These are phyloP conservation scores for Psammodynastes pulverulentus DNA, from an alignment of 2,113 vertebrate genomes.

Conservation along the genomic window DNA sequence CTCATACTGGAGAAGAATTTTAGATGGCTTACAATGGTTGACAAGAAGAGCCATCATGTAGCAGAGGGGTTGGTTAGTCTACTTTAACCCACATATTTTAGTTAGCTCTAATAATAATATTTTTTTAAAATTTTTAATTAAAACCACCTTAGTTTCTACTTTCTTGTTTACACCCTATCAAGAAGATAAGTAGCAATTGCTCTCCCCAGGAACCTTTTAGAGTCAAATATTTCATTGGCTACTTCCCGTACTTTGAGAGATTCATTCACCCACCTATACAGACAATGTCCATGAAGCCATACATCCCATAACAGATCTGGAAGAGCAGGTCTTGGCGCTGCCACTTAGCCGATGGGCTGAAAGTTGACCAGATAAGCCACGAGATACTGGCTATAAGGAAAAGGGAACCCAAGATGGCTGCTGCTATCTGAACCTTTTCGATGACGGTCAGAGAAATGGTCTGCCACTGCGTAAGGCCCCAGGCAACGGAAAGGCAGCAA, in stretches of 20 bases:
- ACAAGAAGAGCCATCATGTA: background rate
- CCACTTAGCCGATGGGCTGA: slow-evolving; percentile 97
- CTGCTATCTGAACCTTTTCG: slow-evolving; percentile 98
- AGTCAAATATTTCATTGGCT: fast-evolving
- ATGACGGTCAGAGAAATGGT: slow-evolving; percentile 98
- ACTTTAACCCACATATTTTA: background rate
- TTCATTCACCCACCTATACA: slow-evolving; percentile 86
- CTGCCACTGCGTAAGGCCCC: slow-evolving; percentile 83
- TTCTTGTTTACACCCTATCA: background rate
- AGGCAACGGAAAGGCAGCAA: background rate
- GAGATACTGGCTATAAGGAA: slow-evolving; percentile 99
- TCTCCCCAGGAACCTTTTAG: background rate
- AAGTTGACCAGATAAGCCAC: slow-evolving; percentile 98
- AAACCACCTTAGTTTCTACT: background rate
- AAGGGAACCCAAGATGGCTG: slow-evolving; percentile 93
- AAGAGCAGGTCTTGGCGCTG: slow-evolving; percentile 99
- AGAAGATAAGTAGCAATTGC: fast-evolving
- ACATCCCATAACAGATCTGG: slow-evolving; percentile 99
- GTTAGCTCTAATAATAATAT: background rate
- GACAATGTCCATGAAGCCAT: slow-evolving; percentile 99
- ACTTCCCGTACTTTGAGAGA: fast-evolving
- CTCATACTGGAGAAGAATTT: background rate
- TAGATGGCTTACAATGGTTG: background rate
- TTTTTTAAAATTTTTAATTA: too few relatives aligned
- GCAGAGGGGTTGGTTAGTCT: background rate